phyloP scores from a whole-genome alignment of 2,797 vertebrate genomes.

The Gobionotothen gibberifrons region DNA sequence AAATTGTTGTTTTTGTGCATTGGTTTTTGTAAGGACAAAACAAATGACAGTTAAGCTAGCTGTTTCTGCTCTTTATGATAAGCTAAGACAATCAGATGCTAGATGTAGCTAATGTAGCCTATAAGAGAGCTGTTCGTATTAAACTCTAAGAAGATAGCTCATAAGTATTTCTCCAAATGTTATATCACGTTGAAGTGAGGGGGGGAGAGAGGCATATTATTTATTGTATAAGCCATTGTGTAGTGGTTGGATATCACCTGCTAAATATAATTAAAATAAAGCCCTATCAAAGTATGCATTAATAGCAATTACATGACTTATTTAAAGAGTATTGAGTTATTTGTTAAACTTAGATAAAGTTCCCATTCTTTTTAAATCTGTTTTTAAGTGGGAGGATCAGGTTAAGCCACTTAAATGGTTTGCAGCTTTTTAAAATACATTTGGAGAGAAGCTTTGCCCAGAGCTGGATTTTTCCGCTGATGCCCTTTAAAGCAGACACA shows the following conservation, averaged over 20 bases:
- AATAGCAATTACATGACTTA: background rate
- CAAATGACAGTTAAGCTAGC: background rate
- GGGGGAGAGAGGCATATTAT: too few species aligned
- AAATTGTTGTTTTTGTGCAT: too few species aligned
- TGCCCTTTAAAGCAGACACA: slow-evolving; percentile 40
- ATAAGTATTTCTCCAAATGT: background rate
- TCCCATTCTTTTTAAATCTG: background rate
- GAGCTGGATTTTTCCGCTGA: slow-evolving; percentile 35
- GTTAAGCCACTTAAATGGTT: slow-evolving; percentile 26
- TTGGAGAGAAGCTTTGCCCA: slow-evolving; percentile 7
- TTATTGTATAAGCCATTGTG: background rate
- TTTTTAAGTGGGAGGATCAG: slow-evolving; percentile 8
- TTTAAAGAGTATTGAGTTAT: background rate
- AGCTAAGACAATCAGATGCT: background rate
- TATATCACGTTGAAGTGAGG: background rate
- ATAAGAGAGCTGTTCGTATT: too few species aligned
- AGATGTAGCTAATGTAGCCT: background rate
- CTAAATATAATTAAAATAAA: background rate
- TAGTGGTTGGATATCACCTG: background rate
- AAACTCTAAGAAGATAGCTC: background rate
- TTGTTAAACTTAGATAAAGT: slow-evolving; percentile 4
- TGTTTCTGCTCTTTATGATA: background rate
- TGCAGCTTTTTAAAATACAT: slow-evolving; percentile 13
- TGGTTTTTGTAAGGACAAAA: too few species aligned
- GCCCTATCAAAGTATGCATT: background rate